Conservation (phyloP, 2,888 invertebrate genomes). For the Sepioteuthis lessoniana region DNA sequence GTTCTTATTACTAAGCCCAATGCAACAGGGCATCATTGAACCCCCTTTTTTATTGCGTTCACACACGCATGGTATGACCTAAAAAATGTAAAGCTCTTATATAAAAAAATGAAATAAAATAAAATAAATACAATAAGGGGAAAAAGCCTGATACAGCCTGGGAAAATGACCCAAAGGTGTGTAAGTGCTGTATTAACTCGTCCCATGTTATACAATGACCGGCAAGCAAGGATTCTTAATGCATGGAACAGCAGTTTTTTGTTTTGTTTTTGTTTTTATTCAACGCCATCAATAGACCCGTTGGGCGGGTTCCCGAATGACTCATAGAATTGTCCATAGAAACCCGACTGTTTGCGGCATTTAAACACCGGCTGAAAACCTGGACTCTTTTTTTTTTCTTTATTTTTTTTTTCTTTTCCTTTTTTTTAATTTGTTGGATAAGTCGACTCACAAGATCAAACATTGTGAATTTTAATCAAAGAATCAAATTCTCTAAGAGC, state of each 20-base stretch:
- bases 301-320: neutral
- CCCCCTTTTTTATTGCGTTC: neutral
- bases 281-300: neutral
- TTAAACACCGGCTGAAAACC: neutral
- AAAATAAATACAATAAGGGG: neutral
- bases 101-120: neutral
- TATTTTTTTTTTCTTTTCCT: too few relatives aligned
- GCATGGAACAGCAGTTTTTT: neutral
- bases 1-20: neutral
- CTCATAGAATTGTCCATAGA: neutral
- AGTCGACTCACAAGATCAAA: neutral
- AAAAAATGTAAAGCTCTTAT: neutral
- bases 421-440: neutral
- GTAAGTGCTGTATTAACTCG: neutral
- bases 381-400: neutral
- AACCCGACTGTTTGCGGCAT: conserved; percentile 33
- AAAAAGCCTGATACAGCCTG: neutral
- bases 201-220: neutral
- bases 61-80: neutral
- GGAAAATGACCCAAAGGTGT: conserved; percentile 6
- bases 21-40: conserved; percentile 15
- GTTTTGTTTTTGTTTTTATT: neutral
- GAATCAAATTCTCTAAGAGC: too few relatives aligned
- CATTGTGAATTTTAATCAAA: too few relatives aligned
- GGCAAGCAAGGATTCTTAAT: conserved; percentile 6